These are phyloP conservation scores for Ichneumoninae sp. DNA, from an alignment of 2,888 invertebrate species.

Conservation along the genomic window DNA sequence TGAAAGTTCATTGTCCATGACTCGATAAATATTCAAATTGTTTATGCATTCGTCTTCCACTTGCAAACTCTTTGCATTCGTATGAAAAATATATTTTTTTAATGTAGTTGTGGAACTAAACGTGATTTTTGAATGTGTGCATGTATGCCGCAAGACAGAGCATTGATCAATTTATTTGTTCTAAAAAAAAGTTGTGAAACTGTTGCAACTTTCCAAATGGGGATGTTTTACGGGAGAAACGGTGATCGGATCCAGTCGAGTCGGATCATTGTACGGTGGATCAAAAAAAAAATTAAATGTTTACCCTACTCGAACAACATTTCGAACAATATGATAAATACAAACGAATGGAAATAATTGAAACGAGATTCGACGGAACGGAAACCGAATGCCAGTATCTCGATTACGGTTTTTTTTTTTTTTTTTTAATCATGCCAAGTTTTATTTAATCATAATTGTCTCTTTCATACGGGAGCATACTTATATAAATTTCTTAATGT, in stretches of 20 bases:
- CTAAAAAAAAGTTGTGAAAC: slow-evolving; percentile 63
- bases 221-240: slow-evolving; percentile 57
- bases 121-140: neutral
- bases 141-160: slow-evolving; percentile 66
- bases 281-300: neutral
- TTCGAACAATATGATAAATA: slow-evolving; percentile 1
- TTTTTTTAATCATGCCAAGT: slow-evolving; percentile 62
- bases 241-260: slow-evolving; percentile 58
- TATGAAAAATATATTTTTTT: neutral
- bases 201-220: slow-evolving; percentile 61
- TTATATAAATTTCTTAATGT: slow-evolving; percentile 59
- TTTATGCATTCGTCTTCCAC: neutral
- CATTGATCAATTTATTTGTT: slow-evolving; percentile 52
- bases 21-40: neutral
- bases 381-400: slow-evolving; percentile 56
- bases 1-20: neutral
- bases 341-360: neutral
- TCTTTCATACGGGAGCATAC: slow-evolving; percentile 55
- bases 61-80: neutral
- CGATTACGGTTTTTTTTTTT: slow-evolving; percentile 23
- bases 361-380: slow-evolving; percentile 55
- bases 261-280: neutral
- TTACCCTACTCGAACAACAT: neutral
- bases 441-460: slow-evolving; percentile 55
- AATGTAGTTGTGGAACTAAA: neutral